Evolutionary conservation across 1,140 invertebrate genomes (phyloP), one percentile per base, ranked within the genome.

Genomic region (Leptinotarsa lineolata): DNA sequence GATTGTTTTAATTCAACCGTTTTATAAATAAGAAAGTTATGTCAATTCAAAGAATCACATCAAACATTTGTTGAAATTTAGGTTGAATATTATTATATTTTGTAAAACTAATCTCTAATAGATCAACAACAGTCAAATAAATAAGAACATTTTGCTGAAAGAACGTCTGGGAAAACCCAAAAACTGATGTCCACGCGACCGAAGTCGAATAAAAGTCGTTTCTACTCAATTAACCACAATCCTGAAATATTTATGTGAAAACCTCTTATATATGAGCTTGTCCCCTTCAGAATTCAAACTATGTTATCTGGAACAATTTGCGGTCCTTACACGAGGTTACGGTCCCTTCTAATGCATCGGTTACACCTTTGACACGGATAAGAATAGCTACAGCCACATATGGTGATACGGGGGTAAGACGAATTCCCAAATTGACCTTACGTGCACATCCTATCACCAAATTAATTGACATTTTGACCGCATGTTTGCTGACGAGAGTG

Each of bases 391-490:
- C 48, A 18, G 48, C 16, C 15, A 54, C 48, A 54, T 54, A 54
- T 54, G 48, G 12, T 54, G 16, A 5, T 4, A 54, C 16, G 30
- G 3, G 30, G 8, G 30, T 39, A 39, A 3, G 30, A 39, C 30
- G 30, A 39, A 39, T 39, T 39, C 48, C 48, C 48, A 54, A 54
- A 54, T 54, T 54, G 48, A 54, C 48, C 48, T 13, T 54, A 54
- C 48, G 15, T 18, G 48, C 48, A 54, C 48, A 54, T 54, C 48
- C 48, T 54, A 54, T 54, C 48, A 54, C 48, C 48, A 54, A 54
- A 54, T 54, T 54, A 54, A 54, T 54, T 54, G 48, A 54, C 48
- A 54, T 54, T 54, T 54, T 54, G 48, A 54, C 48, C 48, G 48
- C 48, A 54, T 54, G 48, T 54, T n/a, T 54, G 48, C 48, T 15